These are phyloP conservation scores for Syndactyla subalaris DNA, from an alignment of 2,797 vertebrate genomes.

Conservation along the genomic window DNA sequence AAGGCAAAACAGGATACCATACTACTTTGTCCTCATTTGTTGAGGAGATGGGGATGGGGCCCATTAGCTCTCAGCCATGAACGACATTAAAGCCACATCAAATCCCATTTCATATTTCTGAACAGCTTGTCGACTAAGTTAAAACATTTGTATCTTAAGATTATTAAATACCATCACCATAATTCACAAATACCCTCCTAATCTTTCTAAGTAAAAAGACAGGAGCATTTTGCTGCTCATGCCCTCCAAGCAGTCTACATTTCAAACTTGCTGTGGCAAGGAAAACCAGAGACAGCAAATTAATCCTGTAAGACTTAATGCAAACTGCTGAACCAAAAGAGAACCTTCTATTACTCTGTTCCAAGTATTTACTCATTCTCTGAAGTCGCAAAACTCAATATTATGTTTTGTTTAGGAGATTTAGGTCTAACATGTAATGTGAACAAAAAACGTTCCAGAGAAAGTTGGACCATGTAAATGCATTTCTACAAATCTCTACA, in stretches of 20 bases:
- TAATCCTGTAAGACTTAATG: not conserved
- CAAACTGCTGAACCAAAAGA: not conserved
- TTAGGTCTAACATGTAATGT: not conserved
- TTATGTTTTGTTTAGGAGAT: not conserved
- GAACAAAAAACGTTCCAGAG: not conserved
- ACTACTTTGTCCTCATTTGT: not conserved
- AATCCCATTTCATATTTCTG: not conserved
- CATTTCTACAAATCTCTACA: not conserved
- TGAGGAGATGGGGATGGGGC: not conserved
- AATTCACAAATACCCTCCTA: not conserved
- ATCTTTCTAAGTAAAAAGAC: conserved; percentile 1
- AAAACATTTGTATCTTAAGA: not conserved
- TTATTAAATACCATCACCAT: not conserved
- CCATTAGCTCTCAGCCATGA: not conserved
- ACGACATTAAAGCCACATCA: not conserved
- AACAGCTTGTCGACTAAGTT: not conserved
- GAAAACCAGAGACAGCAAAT: not conserved
- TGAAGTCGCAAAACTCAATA: not conserved
- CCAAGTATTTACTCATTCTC: not conserved
- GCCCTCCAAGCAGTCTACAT: not conserved
- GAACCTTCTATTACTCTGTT: not conserved
- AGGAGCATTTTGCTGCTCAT: conserved; percentile 44
- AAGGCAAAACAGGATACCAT: not conserved
- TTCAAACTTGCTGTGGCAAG: not conserved
- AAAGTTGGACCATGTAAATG: not conserved